Conservation (phyloP, 2,888 invertebrate species). For the Rotaria socialis region DNA sequence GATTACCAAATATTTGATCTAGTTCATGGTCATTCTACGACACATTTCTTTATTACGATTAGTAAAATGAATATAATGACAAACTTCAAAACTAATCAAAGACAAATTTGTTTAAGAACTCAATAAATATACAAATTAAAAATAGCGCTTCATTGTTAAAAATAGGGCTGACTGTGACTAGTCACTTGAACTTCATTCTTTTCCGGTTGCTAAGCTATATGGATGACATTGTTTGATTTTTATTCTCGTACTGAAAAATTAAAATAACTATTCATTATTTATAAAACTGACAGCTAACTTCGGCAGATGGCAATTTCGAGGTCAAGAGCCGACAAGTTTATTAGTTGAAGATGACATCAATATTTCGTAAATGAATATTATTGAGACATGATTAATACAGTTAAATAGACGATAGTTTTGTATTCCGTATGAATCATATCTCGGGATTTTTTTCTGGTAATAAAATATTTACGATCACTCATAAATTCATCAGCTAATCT, state of each 20-base stretch:
- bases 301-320: neutral
- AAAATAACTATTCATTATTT: no score
- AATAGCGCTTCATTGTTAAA: no score
- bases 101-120: neutral
- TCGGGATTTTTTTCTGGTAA: neutral
- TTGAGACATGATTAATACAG: neutral
- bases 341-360: neutral
- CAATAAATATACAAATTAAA: neutral
- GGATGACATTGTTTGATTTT: neutral
- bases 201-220: neutral
- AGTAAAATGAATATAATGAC: neutral
- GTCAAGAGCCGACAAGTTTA: neutral
- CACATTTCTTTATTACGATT: neutral
- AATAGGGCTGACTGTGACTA: neutral
- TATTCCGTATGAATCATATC: neutral
- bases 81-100: neutral
- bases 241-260: neutral
- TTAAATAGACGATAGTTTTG: neutral
- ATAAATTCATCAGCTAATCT: neutral
- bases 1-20: conserved; percentile 19
- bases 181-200: neutral
- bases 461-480: neutral
- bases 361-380: neutral
- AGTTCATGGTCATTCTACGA: neutral
- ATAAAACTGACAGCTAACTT: neutral